A percentile compares a stretch with the other conserved stretches of the same genome.
These are phyloP conservation scores for Anguilla marmorata DNA, from an alignment of 2,797 vertebrate genomes.

Conservation along the genomic window DNA sequence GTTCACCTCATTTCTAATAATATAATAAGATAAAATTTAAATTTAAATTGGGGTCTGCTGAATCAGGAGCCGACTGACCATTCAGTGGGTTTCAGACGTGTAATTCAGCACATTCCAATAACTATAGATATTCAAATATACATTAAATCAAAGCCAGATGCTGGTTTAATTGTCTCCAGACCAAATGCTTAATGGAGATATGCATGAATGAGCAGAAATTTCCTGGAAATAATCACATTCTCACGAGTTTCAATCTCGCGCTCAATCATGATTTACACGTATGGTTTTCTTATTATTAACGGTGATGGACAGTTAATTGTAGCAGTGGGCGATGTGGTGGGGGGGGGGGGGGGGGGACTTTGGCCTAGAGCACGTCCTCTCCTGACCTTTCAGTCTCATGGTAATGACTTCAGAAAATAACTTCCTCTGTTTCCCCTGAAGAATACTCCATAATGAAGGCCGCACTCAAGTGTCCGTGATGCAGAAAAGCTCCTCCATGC, in stretches of 20 bases:
- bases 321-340: too few species aligned
- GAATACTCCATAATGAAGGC: neutral
- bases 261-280: neutral
- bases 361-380: neutral
- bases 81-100: neutral
- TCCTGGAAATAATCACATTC: neutral
- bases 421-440: neutral
- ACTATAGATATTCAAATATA: neutral
- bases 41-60: neutral
- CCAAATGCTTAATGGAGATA: neutral
- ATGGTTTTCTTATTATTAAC: neutral
- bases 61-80: neutral
- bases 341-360: neutral
- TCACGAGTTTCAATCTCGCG: neutral
- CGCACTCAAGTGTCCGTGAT: neutral
- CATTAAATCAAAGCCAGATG: neutral
- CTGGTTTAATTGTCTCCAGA: neutral
- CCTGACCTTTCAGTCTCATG: neutral
- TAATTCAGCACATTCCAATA: neutral
- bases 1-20: neutral
- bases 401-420: neutral
- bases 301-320: slow-evolving; percentile 1
- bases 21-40: neutral
- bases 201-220: neutral
- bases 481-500: neutral